Percentiles rank a stretch among this genome's conserved stretches.
Conservation (phyloP, 2,113 vertebrate species). For the Argyrosomus japonicus region DNA sequence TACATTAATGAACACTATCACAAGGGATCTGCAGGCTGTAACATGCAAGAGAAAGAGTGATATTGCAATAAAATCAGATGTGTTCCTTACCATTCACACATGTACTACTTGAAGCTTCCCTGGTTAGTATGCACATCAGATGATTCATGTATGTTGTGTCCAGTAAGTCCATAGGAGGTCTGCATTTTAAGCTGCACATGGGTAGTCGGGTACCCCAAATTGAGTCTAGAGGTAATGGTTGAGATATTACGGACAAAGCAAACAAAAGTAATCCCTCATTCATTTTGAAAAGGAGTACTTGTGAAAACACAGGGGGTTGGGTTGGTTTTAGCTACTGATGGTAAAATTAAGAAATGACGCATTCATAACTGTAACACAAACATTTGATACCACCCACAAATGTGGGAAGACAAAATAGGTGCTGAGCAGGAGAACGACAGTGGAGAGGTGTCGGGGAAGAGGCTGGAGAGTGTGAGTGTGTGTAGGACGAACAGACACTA, state of each 20-base stretch:
- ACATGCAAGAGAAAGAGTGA: not conserved
- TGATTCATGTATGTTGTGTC: not conserved
- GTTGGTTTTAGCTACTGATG: constrained; percentile 18
- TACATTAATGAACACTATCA: not conserved
- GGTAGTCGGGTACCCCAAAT: not conserved
- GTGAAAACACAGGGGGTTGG: not conserved
- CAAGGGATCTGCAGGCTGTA: not conserved
- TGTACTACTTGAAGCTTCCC: not conserved
- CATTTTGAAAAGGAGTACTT: not conserved
- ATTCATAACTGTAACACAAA: constrained; percentile 35
- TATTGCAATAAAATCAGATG: not conserved
- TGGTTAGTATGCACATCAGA: not conserved
- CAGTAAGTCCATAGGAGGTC: not conserved
- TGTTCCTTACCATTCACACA: not conserved
- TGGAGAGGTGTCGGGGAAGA: constrained; percentile 42
- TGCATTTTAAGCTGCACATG: not conserved
- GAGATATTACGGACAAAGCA: not conserved
- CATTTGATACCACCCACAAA: constrained; percentile 48
- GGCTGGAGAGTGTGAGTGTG: constrained; percentile 37
- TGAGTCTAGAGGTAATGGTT: not conserved
- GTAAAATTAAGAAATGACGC: constrained; percentile 35
- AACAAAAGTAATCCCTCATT: not conserved
- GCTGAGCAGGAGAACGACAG: constrained; percentile 27
- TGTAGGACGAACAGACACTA: constrained; percentile 38
- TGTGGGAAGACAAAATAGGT: constrained; percentile 43